Evolutionary conservation across 2,888 invertebrate species (phyloP), one percentile per base, ranked within the genome.

Genomic region (Tenthredo mesomela): DNA sequence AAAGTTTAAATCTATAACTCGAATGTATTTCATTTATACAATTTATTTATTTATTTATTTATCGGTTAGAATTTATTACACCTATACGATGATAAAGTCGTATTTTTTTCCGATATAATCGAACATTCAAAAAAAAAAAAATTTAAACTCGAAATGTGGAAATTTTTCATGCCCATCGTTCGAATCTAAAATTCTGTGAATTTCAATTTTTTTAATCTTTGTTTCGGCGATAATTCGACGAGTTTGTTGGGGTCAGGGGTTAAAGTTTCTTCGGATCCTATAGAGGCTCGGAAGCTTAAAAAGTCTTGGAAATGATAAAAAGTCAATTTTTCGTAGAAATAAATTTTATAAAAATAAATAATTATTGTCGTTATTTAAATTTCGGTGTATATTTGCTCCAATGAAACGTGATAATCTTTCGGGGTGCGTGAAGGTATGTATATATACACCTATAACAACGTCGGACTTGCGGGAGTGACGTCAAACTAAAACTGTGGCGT

Each of bases 401-500:
- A 73, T 73, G 73, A 40, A 73, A 43, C 73, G 73, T 43, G 73
- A 73, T 43, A 43, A 43, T 67, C 4, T 12, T 18, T 33, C 18
- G 33, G 29, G 67, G 29, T 25, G 33, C 29, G 29, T 29, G 25
- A 3, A 25, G 33, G 33, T 33, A 33, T 33, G 4, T 33, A 4
- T 33, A 33, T 33, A 9, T 21, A 10, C 21, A 33, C 10, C 67
- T 61, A 71, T 43, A 40, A 40, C 21, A 73, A 40, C 40, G 40
- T 73, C 43, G 40, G 67, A 21, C 21, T n/a, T n/a, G 77, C 29
- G 77, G 50, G 65, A 87, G 86, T 89, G 89, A 89, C 89, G 89
- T 89, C 89, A 89, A 89, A 88, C 89, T 50, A 37, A 58, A 80
- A 80, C 61, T 37, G 88, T 89, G 87, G 84, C 88, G 67, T 86